phyloP scores from a whole-genome alignment of 2,113 vertebrate species.

The Pseudorasbora parva region DNA sequence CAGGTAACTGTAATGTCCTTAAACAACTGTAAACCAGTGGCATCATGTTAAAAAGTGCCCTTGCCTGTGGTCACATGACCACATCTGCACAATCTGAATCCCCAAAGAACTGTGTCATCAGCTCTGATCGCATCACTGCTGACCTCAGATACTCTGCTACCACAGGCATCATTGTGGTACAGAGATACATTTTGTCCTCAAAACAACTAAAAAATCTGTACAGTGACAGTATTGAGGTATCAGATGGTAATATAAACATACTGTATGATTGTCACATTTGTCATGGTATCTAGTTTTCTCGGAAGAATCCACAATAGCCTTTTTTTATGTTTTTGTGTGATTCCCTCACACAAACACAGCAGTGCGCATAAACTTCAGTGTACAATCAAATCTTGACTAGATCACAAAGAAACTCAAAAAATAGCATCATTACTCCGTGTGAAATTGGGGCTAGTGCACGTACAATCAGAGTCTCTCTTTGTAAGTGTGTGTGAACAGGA shows the following conservation, averaged over 20 bases:
- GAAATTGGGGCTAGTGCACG: neutral
- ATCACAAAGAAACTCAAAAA: neutral
- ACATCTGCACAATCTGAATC: neutral
- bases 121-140: conserved; percentile 22
- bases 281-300: too few relatives aligned
- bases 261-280: neutral
- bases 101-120: conserved; percentile 2
- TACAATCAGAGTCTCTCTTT: neutral
- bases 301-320: too few relatives aligned
- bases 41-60: neutral
- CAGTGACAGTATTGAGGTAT: neutral
- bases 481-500: neutral
- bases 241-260: neutral
- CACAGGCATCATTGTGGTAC: neutral
- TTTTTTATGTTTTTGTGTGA: too few relatives aligned
- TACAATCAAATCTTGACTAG: neutral
- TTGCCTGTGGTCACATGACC: conserved; percentile 29
- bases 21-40: conserved; percentile 8
- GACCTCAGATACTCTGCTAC: neutral
- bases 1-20: conserved; percentile 10
- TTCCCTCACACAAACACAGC: too few relatives aligned
- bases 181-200: neutral
- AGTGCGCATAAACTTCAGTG: too few relatives aligned
- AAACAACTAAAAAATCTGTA: neutral
- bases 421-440: neutral